Base-by-base conservation (phyloP, 2,888 invertebrate species). In the Cataglyphis albicans region DNA sequence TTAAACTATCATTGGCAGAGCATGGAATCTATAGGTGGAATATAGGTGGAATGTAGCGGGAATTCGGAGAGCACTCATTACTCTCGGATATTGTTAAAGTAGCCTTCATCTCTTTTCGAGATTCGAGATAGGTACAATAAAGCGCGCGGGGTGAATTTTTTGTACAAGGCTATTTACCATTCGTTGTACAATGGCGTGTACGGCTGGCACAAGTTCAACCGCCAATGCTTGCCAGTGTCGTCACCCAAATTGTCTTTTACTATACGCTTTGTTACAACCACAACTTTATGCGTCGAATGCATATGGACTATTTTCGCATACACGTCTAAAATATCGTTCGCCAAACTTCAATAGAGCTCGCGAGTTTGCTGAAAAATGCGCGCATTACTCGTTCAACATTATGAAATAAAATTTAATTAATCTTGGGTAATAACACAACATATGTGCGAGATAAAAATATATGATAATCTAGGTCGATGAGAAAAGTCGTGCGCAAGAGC, bases 201-300 rank as follows among this genome's bases (percentile, higher is more conserved):
- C 78, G 74, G 78, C 78, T 80, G 78, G 78, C 78, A 80, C 78
- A 80, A 73, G 78, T 80, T 80, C 78, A 80, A 80, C 74, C 73
- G 78, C 74, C 78, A 59, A 73, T 80, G 78, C 72, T 80, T 68
- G 78, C 73, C 73, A 59, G 74, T 80, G 78, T 80, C 59, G 78
- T 80, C 74, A 73, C 74, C 73, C 44, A 80, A 73, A 80, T 80
- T 80, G 78, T 80, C 78, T 80, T 68, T 80, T 59, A 12, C 73
- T 80, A 44, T 80, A 72, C 44, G 78, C 12, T 61, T 25, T 80
- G 61, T 59, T 61, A 78, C 73, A 59, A 41, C 73, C 41, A 80
- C 73, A 73, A 72, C 59, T 80, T 68, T 59, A 59, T 59, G 44
- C 72, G 41, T 52, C n/a, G n/a, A 78, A 78, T 73, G 76, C 55